A percentile compares a stretch with the other conserved stretches of the same genome.
Conservation (phyloP, 2,888 invertebrate genomes). For the Mesochorus sp. region DNA sequence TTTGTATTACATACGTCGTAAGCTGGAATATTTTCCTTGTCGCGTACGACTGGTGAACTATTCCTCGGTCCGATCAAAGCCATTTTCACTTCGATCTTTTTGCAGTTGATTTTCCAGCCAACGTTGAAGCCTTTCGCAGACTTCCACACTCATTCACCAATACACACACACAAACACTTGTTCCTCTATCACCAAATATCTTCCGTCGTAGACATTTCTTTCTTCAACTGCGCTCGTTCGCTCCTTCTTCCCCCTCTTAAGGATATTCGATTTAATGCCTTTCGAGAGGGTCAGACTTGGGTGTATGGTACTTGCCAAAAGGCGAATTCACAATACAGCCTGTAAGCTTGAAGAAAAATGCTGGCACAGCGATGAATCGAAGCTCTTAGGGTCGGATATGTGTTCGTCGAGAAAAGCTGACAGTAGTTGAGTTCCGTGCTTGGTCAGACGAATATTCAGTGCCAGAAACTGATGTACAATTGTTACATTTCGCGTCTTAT, state of each 20-base stretch:
- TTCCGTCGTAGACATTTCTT: slow-evolving; percentile 47
- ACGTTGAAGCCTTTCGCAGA: slow-evolving; percentile 21
- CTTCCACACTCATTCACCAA: slow-evolving; percentile 6
- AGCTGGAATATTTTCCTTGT: slow-evolving; percentile 87
- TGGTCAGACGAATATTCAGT: slow-evolving; percentile 38
- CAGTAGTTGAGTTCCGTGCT: slow-evolving; percentile 37
- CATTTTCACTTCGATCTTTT: slow-evolving; percentile 66
- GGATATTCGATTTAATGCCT: slow-evolving; percentile 48
- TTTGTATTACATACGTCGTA: slow-evolving; percentile 85
- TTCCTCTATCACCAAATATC: slow-evolving; percentile 36
- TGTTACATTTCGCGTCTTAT: slow-evolving; percentile 45
- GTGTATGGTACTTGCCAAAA: slow-evolving; percentile 55
- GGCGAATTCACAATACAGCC: not conserved
- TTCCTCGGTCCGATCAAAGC: slow-evolving; percentile 85
- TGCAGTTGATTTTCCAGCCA: slow-evolving; percentile 31
- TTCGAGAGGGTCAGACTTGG: slow-evolving; percentile 21
- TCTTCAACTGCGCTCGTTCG: slow-evolving; percentile 5
- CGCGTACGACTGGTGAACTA: slow-evolving; percentile 86
- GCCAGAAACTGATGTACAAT: slow-evolving; percentile 30
- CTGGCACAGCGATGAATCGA: slow-evolving; percentile 58
- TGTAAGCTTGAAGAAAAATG: slow-evolving; percentile 33
- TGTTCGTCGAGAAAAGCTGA: not conserved
- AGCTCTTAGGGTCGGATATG: slow-evolving; percentile 5
- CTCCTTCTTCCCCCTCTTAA: not conserved
- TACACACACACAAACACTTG: slow-evolving; percentile 19